Evolutionary conservation across 2,113 vertebrate genomes (phyloP), one percentile per base, ranked within the genome.

Genomic region (Lichenostomus cassidix): DNA sequence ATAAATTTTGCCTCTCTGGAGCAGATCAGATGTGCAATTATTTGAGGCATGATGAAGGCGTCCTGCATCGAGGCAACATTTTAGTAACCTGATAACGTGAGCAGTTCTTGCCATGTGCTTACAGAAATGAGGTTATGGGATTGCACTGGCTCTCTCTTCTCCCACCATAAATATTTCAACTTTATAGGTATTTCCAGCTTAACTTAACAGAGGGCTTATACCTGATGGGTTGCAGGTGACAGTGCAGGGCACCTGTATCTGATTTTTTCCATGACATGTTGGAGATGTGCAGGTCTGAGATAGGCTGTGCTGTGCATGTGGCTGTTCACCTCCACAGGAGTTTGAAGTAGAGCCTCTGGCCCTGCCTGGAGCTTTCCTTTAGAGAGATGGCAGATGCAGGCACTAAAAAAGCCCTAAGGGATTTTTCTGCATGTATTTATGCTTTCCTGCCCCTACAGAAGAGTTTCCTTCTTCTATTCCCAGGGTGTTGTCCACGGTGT

Each of bases 1-100:
- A 94, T 96, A 94, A 92, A 95, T 90, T 78, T 65, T 15, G 18
- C 59, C 73, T 95, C 78, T 84, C 75, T 29, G 29, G 78, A 78
- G 80, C 80, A 67, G 82, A 75, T 92, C 63, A 55, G 78, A 50
- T 5, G 7, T 76, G 60, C 62, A 83, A 28, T 77, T 70, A 64
- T 77, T 49, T 44, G 65, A 89, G 77, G 83, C 12, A 25, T 28
- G 77, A 93, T 50, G 87, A 87, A 59, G 82, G 76, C 13, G 31
- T 62, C 27, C 50, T 77, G 85, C 79, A 33, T 41, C 18, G 6
- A 69, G 46, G 77, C 70, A 87, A 12, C 33, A 3, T 11, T 88
- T 60, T 5, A 39, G 86, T 31, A 62, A 90, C 81, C 58, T 25
- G 41, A 56, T 75, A 81, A 82, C 0, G 0, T 14, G 65, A 67